Conservation (phyloP, 2,888 invertebrate species). For the Dolomedes plantarius region DNA sequence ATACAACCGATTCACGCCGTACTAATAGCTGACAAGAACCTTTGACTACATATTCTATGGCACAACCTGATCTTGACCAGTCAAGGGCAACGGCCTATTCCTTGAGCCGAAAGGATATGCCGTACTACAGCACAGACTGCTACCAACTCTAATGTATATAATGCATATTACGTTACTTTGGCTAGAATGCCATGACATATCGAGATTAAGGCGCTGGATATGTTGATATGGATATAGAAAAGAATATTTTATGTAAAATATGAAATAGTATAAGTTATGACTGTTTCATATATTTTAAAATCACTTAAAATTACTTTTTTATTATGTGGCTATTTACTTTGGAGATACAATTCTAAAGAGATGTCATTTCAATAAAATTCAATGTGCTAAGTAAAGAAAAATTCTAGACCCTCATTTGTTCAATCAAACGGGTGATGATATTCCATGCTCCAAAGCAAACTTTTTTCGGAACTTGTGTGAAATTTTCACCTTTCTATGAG, state of each 20-base stretch:
- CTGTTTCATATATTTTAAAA: too few relatives aligned
- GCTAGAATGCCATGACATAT: not conserved
- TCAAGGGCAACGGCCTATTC: constrained; percentile 32
- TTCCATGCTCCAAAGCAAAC: too few relatives aligned
- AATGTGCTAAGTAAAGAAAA: too few relatives aligned
- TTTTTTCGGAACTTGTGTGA: too few relatives aligned
- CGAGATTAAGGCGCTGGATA: not conserved
- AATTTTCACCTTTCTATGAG: too few relatives aligned
- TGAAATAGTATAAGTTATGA: not conserved
- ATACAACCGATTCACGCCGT: constrained; percentile 95
- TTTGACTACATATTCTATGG: constrained; percentile 23
- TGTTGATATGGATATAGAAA: not conserved
- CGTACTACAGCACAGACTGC: constrained; percentile 41
- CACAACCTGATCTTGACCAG: constrained; percentile 17
- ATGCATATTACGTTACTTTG: not conserved
- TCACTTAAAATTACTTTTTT: too few relatives aligned
- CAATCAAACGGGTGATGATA: too few relatives aligned
- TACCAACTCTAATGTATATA: constrained; percentile 22
- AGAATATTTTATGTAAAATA: constrained; percentile 6
- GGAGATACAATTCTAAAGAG: too few relatives aligned
- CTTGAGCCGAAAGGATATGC: constrained; percentile 44
- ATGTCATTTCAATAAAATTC: too few relatives aligned
- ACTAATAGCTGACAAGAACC: constrained; percentile 79
- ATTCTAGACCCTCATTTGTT: too few relatives aligned
- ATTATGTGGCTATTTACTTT: too few relatives aligned